A percentile compares a stretch with the other conserved stretches of the same genome.
phyloP scores from a whole-genome alignment of 2,113 vertebrate genomes.

The Papio anubis region DNA sequence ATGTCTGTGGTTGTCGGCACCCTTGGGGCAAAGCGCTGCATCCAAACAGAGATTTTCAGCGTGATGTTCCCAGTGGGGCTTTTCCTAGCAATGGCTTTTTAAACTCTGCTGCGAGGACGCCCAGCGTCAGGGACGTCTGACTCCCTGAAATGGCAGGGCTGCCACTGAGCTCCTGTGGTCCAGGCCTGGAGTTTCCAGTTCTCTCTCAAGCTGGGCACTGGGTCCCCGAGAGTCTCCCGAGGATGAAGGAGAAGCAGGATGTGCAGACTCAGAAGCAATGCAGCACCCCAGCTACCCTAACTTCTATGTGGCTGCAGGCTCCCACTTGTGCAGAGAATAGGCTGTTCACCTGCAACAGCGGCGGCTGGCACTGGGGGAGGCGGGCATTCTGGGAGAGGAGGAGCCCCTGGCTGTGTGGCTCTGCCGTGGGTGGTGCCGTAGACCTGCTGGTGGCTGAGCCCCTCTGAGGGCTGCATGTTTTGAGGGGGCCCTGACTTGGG shows the following conservation, averaged over 20 bases:
- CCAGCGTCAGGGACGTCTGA: rapidly evolving
- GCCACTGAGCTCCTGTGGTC: not conserved
- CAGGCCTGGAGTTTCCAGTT: rapidly evolving
- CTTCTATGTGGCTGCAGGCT: not conserved
- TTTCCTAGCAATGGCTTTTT: not conserved
- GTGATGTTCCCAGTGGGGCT: not conserved
- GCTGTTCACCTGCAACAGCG: not conserved
- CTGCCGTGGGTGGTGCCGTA: rapidly evolving
- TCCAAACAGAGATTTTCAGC: rapidly evolving
- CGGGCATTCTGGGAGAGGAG: not conserved
- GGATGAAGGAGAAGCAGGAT: rapidly evolving
- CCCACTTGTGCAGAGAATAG: not conserved
- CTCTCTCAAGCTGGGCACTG: not conserved
- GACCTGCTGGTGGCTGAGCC: not conserved
- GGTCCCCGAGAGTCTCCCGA: not conserved
- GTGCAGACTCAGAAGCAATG: not conserved
- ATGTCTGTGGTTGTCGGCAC: rapidly evolving
- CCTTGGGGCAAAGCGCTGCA: rapidly evolving
- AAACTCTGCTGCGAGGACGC: not conserved
- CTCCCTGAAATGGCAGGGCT: not conserved
- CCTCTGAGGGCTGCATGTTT: not conserved
- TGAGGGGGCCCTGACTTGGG: not conserved
- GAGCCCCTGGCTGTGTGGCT: no score
- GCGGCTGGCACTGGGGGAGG: not conserved
- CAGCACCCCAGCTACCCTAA: not conserved